Base-by-base conservation (phyloP, 2,888 invertebrate species). In the Dione juno region DNA sequence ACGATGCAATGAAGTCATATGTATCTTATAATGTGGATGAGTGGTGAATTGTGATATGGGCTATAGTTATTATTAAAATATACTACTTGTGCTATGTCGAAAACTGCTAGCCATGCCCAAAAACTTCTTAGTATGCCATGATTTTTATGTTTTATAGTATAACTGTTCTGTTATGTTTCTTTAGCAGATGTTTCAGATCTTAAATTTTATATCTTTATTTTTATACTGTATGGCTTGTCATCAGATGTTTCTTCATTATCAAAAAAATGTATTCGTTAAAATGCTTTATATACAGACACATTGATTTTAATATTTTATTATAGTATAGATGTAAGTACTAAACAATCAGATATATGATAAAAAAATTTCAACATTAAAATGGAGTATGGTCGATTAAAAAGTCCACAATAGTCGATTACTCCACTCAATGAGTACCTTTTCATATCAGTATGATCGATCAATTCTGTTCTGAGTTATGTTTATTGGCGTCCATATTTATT, bases 391-490 rank as follows among this genome's bases (percentile, higher is more conserved):
- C 59, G 43, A 59, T 59, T 59, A 59, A 59, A 28, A 59, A 43
- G 43, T 28, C 43, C 43, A 59, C 59, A 59, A 59, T 28, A 43
- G 59, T 43, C 43, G 43, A 59, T 59, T 59, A 59, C 21, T 59
- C 59, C 41, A 43, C 43, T 28, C 59, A 59, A 43, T 43, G 59
- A 59, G 21, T 43, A 59, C 28, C 59, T 67, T 57, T 48, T 57
- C 66, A 57, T 67, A 67, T 59, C 67, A 52, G 19, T 48, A 41
- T 40, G 40, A 50, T 59, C 67, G 59, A 59, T 67, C 59, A 52
- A 21, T 67, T 61, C 40, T 61, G 59, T 19, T 52, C 59, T 59
- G 59, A 59, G 59, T 67, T 67, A 67, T 59, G 63, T 67, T 67
- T 67, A 67, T 67, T 58, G 67, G 48, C 54, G 16, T 19, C 11